Evolutionary conservation across 2,113 vertebrate species (phyloP), one percentile per base, ranked within the genome.

Genomic region (Diphyllodes magnificus): DNA sequence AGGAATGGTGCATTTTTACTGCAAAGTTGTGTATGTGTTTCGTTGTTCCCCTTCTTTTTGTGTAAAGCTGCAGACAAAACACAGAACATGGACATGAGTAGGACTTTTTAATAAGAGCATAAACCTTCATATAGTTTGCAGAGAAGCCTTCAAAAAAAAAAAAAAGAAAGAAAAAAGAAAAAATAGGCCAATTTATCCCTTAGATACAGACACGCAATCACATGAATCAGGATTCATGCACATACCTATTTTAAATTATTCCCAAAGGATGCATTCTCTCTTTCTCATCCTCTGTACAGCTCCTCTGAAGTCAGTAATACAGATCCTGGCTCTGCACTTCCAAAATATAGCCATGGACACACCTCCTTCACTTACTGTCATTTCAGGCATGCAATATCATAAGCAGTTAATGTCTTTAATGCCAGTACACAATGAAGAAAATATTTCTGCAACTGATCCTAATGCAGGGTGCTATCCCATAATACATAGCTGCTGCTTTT

Each of bases 241-340:
- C 65, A 68, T 88, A 91, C 45, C n/a, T 64, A 92, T 56, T 92
- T 93, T 89, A 81, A 66, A 88, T 84, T 71, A 78, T 53, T 87
- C 72, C 70, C 73, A 79, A 82, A 93, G 69, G 69, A 84, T 60
- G 45, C 7, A 84, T 84, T 73, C 63, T 59, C 68, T 81, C 21
- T 70, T 24, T 69, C 49, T 73, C 25, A 78, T 39, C 31, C 19
- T 61, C 50, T 92, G 66, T 8, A 72, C 56, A 92, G 28, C 40
- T 88, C 19, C 39, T 86, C 51, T 81, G 61, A 72, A 82, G 81
- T 65, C 57, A 85, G 63, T 57, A 71, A 64, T 9, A 54, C 11
- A 80, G 53, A 92, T 61, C 28, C 57, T 69, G 65, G n/a, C 61
- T 82, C 66, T 91, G 75, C 35, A 71, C 2, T 2, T 94, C 70